These are phyloP conservation scores for Akabosia matsudoensis DNA, from an alignment of 1,140 invertebrate genomes.

Conservation along the genomic window DNA sequence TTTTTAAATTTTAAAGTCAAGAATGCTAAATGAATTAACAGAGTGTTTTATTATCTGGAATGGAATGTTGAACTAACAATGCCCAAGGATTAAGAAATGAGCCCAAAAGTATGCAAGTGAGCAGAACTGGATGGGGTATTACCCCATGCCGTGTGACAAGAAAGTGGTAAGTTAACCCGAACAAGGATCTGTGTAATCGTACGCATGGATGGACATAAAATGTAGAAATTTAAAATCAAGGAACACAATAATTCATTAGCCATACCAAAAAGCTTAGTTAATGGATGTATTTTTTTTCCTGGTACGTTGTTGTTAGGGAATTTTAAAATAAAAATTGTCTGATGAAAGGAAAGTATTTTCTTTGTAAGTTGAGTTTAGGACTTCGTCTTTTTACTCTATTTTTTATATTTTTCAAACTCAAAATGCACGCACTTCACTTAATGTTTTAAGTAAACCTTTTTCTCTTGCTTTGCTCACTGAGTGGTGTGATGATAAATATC, in stretches of 20 bases:
- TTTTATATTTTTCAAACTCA: not conserved
- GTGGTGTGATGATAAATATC: conserved; percentile 8
- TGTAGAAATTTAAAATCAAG: conserved; percentile 3
- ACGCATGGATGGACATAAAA: conserved; percentile 15
- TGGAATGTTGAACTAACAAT: conserved; percentile 11
- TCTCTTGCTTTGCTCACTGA: not conserved
- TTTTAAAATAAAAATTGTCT: too few relatives aligned
- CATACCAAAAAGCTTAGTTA: too few relatives aligned
- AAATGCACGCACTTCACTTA: not conserved
- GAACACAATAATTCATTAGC: not conserved
- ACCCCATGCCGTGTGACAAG: conserved; percentile 15
- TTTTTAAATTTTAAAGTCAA: not conserved
- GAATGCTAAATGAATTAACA: conserved; percentile 21
- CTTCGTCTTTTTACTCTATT: too few relatives aligned
- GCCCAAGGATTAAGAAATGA: not conserved
- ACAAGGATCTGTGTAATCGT: too few relatives aligned
- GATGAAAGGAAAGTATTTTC: too few relatives aligned
- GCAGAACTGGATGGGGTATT: conserved; percentile 16
- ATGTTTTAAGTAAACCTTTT: not conserved
- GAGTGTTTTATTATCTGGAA: conserved; percentile 19
- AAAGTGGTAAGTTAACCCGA: conserved; percentile 1
- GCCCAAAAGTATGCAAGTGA: conserved; percentile 14
- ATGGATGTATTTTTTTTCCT: too few relatives aligned
- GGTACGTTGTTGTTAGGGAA: too few relatives aligned
- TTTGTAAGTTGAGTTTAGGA: too few relatives aligned